A percentile compares a stretch with the other conserved stretches of the same genome.
These are phyloP conservation scores for Automeris io DNA, from an alignment of 2,888 invertebrate genomes.

Conservation along the genomic window DNA sequence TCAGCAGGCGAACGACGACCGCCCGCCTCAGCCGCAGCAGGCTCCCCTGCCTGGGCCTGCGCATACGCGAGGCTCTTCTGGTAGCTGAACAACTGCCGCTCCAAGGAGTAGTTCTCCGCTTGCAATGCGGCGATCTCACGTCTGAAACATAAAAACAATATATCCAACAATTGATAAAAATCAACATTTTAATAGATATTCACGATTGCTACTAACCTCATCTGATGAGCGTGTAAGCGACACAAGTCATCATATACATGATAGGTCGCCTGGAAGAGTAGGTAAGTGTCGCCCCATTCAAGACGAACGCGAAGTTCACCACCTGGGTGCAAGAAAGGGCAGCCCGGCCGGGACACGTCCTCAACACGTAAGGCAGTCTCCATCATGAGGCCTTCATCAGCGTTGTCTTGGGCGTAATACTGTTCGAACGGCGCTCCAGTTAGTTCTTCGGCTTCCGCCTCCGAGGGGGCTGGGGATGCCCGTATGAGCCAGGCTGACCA, in stretches of 20 bases:
- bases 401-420: constrained; percentile 87
- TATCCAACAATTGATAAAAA: background rate
- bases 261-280: constrained; percentile 88
- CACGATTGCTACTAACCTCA: constrained; percentile 77
- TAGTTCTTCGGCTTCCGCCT: constrained; percentile 80
- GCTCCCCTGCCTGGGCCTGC: constrained; percentile 78
- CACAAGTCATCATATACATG: constrained; percentile 90
- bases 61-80: constrained; percentile 87
- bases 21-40: constrained; percentile 46
- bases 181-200: background rate
- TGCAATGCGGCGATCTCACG: constrained; percentile 87
- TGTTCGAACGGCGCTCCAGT: constrained; percentile 86
- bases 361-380: constrained; percentile 85
- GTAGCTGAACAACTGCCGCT: constrained; percentile 88
- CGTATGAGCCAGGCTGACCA: constrained; percentile 83
- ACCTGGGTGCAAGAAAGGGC: constrained; percentile 83
- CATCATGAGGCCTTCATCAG: constrained; percentile 89
- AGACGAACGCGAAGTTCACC: constrained; percentile 85
- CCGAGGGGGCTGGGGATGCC: constrained; percentile 69
- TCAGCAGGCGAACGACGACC: constrained; percentile 73
- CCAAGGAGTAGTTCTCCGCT: constrained; percentile 89
- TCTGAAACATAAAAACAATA: constrained; percentile 56
- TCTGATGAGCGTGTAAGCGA: constrained; percentile 88
- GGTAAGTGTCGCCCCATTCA: constrained; percentile 89
- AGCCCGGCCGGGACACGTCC: constrained; percentile 81